Conservation (phyloP, 2,797 vertebrate genomes). For the Hydrophis major region DNA sequence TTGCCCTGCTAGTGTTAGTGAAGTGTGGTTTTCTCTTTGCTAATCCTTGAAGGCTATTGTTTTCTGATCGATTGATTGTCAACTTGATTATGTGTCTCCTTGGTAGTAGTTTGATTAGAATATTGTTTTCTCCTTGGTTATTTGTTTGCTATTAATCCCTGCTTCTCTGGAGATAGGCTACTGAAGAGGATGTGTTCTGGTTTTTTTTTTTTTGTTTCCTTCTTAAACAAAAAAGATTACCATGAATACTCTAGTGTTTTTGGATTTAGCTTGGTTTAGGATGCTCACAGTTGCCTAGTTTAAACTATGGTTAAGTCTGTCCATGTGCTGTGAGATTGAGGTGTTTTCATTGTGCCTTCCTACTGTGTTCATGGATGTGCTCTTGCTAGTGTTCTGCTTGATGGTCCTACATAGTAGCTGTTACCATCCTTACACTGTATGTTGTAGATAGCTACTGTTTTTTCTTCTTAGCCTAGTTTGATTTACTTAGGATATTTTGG, state of each 20-base stretch:
- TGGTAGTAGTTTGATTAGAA: neutral
- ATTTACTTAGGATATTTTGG: neutral
- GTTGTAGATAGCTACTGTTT: neutral
- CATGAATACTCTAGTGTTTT: neutral
- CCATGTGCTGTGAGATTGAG: neutral
- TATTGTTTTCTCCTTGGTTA: neutral
- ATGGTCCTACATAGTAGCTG: neutral
- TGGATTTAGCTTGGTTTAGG: neutral
- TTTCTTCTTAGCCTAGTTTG: neutral
- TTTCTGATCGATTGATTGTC: neutral
- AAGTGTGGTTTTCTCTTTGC: neutral
- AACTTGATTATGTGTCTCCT: neutral
- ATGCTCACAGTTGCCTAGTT: neutral
- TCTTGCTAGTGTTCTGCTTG: neutral
- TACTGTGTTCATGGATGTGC: neutral
- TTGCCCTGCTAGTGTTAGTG: neutral
- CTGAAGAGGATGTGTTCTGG: neutral
- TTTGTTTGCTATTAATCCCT: neutral
- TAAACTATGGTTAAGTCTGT: neutral
- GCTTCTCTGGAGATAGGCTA: neutral
- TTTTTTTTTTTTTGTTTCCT: neutral
- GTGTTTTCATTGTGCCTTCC: neutral
- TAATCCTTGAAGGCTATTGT: neutral
- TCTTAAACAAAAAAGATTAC: neutral
- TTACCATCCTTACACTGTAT: neutral